Base-by-base conservation (phyloP, 2,888 invertebrate genomes). In the Melipona bicolor region DNA sequence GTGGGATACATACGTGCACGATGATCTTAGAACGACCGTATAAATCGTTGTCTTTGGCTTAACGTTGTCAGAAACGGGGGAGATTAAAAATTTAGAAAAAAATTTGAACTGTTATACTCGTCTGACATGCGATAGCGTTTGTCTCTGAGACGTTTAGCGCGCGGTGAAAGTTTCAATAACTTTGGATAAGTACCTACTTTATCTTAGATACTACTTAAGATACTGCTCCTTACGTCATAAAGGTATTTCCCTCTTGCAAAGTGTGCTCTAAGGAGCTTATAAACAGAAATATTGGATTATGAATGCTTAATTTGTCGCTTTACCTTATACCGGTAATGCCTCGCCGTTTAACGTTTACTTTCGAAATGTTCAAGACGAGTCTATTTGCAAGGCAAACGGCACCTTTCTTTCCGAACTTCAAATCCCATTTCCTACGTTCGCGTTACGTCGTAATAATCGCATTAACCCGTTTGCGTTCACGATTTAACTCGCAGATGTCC, bases 1-100 rank as follows among this genome's bases (percentile, higher is more conserved):
- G 79, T 74, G 77, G 77, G 77, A 73, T 17, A 49, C 43, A 52
- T 21, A 52, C 5, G 52, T 65, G 50, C n/a, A 0, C 21, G 9
- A 56, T 4, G 17, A 9, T 17, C 3, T 24, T 27, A 9, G 3
- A 61, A n/a, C 5, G n/a, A 32, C 13, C 13, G 2, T n/a, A 5
- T n/a, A 56, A n/a, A 15, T 15, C 43, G 9, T 9, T 11, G 1
- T 43, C 43, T 43, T 43, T 36, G 36, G 36, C 36, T 36, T 36
- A 36, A 36, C 36, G 6, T 5, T 43, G 43, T 43, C 43, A 1
- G 32, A 1, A 1, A 43, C 43, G 1, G 43, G 2, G 9, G 24
- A 27, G 27, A 24, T 27, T 24, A 11, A 2, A 0, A 9, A 27
- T 3, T 4, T 27, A 19, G 0, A 15, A 19, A 61, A 27, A 27